These are phyloP conservation scores for Smutsia gigantea DNA, from an alignment of 2,797 vertebrate genomes.

Conservation along the genomic window DNA sequence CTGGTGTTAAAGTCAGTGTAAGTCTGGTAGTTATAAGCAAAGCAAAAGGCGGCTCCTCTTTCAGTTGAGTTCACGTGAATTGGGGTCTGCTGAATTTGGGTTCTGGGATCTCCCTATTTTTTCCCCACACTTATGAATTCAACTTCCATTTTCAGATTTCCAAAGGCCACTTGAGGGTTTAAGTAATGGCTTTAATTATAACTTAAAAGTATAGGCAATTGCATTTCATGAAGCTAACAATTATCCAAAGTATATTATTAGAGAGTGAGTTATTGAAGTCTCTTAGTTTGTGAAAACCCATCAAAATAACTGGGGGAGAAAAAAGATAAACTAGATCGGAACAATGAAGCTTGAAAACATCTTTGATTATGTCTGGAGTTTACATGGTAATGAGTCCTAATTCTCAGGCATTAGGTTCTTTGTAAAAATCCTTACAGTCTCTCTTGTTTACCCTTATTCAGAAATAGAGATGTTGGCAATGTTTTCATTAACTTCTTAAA, in stretches of 20 bases:
- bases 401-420: constrained; percentile 43
- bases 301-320: constrained; percentile 72
- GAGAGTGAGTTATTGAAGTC: constrained; percentile 77
- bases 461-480: constrained; percentile 43
- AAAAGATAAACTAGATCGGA: constrained; percentile 53
- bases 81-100: constrained; percentile 79
- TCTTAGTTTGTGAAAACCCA: constrained; percentile 80
- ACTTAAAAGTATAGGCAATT: constrained; percentile 82
- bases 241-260: constrained; percentile 86
- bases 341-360: constrained; percentile 72
- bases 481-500: constrained; percentile 69
- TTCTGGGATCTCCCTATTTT: constrained; percentile 80
- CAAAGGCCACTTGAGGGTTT: constrained; percentile 81
- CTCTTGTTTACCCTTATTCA: constrained; percentile 53
- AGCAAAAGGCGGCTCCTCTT: constrained; percentile 19
- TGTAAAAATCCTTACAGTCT: constrained; percentile 57
- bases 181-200: constrained; percentile 87
- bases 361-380: constrained; percentile 67
- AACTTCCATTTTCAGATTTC: constrained; percentile 87
- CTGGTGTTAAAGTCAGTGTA: neutral
- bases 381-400: constrained; percentile 63
- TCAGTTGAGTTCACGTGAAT: constrained; percentile 48
- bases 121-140: constrained; percentile 83
- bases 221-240: constrained; percentile 83
- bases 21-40: constrained; percentile 35